Evolutionary conservation across 2,113 vertebrate genomes (phyloP).

Genomic region (Hylia prasina): DNA sequence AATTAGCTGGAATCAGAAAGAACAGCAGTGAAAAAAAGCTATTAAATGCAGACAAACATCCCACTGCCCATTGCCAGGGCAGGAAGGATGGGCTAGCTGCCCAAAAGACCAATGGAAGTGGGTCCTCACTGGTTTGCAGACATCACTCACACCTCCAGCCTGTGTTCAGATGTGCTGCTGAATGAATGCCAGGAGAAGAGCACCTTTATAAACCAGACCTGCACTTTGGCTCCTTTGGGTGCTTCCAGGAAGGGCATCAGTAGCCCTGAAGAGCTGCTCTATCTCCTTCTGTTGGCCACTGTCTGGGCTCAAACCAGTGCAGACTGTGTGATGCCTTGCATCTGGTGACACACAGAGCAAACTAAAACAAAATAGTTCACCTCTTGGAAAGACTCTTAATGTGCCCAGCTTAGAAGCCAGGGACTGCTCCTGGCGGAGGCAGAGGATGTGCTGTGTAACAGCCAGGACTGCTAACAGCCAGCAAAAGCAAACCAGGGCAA

Average conservation of each 20-base stretch:
- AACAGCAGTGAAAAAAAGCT: not conserved
- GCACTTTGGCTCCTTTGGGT: not conserved
- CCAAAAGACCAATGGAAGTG: not conserved
- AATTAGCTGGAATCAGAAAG: not conserved
- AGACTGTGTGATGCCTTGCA: not conserved
- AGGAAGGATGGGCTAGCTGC: not conserved
- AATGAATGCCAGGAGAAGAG: not conserved
- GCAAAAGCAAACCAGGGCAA: not conserved
- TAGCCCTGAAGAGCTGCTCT: not conserved
- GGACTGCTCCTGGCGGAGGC: not conserved
- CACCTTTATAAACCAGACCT: not conserved
- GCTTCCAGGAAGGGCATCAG: not conserved
- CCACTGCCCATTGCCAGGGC: not conserved
- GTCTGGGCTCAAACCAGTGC: not conserved
- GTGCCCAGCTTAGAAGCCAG: not conserved
- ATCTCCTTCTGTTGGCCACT: constrained; percentile 31
- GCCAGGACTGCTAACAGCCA: not conserved
- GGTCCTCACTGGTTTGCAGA: not conserved
- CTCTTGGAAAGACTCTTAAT: not conserved
- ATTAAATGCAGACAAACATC: not conserved
- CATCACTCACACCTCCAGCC: not conserved
- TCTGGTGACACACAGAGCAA: not conserved
- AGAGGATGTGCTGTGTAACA: not conserved
- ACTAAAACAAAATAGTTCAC: not conserved
- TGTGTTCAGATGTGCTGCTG: not conserved